Evolutionary conservation across 1,140 invertebrate genomes (phyloP).

Genomic region (Bradynema listronoti): DNA sequence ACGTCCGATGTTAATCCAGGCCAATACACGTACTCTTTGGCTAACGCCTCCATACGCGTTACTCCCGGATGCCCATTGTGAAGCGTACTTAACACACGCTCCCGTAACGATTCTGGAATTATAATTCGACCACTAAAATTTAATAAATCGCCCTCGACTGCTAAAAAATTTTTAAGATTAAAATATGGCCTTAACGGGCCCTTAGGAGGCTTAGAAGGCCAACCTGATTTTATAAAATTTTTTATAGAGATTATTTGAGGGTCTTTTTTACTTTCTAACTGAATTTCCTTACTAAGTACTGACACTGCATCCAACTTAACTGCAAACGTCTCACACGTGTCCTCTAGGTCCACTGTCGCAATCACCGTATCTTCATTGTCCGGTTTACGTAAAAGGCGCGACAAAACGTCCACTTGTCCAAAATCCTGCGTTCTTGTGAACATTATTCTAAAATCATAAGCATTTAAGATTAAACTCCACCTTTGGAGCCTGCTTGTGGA

Average conservation of each 20-base stretch:
- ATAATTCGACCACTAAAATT: slow-evolving; percentile 56
- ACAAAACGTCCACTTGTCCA: slow-evolving; percentile 12
- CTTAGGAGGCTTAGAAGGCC: background rate
- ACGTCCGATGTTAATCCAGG: slow-evolving; percentile 16
- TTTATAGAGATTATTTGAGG: background rate
- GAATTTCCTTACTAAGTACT: background rate
- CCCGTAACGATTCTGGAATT: slow-evolving; percentile 59
- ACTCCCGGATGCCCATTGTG: slow-evolving; percentile 62
- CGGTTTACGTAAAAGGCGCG: slow-evolving; percentile 9
- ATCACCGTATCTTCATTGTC: slow-evolving; percentile 14
- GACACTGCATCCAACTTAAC: background rate
- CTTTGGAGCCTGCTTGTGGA: slow-evolving; percentile 13
- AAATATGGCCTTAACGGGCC: too few species aligned
- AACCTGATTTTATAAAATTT: background rate
- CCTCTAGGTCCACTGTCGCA: slow-evolving; percentile 6
- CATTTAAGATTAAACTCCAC: slow-evolving; percentile 12
- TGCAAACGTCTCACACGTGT: slow-evolving; percentile 2
- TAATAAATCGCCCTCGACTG: slow-evolving; percentile 7
- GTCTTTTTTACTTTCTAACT: background rate
- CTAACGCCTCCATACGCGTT: slow-evolving; percentile 62
- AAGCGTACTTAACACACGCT: slow-evolving; percentile 58
- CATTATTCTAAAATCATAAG: slow-evolving; percentile 14
- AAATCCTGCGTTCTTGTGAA: slow-evolving; percentile 14
- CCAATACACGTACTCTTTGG: slow-evolving; percentile 49
- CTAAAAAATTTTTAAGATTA: too few species aligned